Evolutionary conservation across 1,140 invertebrate genomes (phyloP), one percentile per base, ranked within the genome.

Genomic region (Heliconius himera): DNA sequence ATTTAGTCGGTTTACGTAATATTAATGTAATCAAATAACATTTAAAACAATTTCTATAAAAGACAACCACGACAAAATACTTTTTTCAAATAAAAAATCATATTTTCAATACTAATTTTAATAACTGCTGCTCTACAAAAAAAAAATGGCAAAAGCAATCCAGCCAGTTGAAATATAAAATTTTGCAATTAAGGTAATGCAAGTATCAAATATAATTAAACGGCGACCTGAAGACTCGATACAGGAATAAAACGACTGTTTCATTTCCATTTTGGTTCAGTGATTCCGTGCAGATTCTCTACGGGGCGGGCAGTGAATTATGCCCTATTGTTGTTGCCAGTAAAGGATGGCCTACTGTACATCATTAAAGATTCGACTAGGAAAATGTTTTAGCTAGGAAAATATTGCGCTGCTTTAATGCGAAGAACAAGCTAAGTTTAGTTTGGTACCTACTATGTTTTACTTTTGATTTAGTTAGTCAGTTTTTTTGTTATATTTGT

Each of bases 211-310:
- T 46, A 74, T 74, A 81, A 77, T 72, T 74, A 81, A 76, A 81
- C 74, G 71, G 46, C 36, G 76, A 74, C 71, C 70, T 77, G 56
- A 70, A 77, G 54, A 77, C 74, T 76, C 72, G 60, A 81, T 81
- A 77, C 75, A 76, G 54, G 75, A 73, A 77, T 71, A 75, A 81
- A 74, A 74, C 75, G 71, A 81, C 79, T 81, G 79, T 81, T 81
- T 81, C 78, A 80, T 83, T 83, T 78, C 74, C 78, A 87, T 87
- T 87, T 88, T 87, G 84, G 87, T 87, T 83, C 87, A 88, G 83
- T 88, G 85, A 90, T 88, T 90, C 84, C 81, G 87, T 84, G 87
- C 81, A 80, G 82, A 78, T 85, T 84, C 87, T 85, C 79, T 78
- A 85, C 84, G 81, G 81, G 80, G 83, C 78, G 73, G 73, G 74